Conservation (phyloP, 2,888 invertebrate species). For the Tridacna gigas region DNA sequence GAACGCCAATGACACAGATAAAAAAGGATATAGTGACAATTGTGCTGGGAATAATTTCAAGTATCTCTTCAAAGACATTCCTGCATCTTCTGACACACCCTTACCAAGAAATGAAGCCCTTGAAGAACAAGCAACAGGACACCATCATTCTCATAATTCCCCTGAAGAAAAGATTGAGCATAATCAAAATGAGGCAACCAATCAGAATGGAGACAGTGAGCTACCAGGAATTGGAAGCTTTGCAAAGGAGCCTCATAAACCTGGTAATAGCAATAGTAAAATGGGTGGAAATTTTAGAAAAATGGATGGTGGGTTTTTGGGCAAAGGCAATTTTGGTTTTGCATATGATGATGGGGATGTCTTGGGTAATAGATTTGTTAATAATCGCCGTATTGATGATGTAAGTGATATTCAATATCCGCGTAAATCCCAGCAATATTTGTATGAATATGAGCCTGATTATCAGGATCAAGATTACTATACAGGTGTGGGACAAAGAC, state of each 20-base stretch:
- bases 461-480: slow-evolving; percentile 52
- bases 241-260: background rate
- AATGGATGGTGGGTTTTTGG: background rate
- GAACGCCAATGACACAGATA: slow-evolving; percentile 64
- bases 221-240: background rate
- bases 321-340: slow-evolving; percentile 8
- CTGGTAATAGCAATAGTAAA: slow-evolving; percentile 25
- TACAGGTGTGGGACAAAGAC: slow-evolving; percentile 61
- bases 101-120: slow-evolving; percentile 86
- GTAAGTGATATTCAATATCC: background rate
- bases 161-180: slow-evolving; percentile 37
- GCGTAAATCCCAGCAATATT: slow-evolving; percentile 22
- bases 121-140: slow-evolving; percentile 77
- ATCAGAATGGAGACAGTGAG: slow-evolving; percentile 4
- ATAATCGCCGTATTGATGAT: background rate
- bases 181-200: slow-evolving; percentile 22
- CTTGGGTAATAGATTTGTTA: slow-evolving; percentile 4
- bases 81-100: slow-evolving; percentile 84
- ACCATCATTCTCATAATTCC: slow-evolving; percentile 67
- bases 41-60: slow-evolving; percentile 75
- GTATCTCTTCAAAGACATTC: slow-evolving; percentile 79
- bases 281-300: slow-evolving; percentile 11
- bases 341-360: slow-evolving; percentile 23
- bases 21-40: slow-evolving; percentile 47
- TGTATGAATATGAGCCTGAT: slow-evolving; percentile 56